These are phyloP conservation scores for Diprion similis DNA, from an alignment of 1,140 invertebrate species.

Conservation along the genomic window DNA sequence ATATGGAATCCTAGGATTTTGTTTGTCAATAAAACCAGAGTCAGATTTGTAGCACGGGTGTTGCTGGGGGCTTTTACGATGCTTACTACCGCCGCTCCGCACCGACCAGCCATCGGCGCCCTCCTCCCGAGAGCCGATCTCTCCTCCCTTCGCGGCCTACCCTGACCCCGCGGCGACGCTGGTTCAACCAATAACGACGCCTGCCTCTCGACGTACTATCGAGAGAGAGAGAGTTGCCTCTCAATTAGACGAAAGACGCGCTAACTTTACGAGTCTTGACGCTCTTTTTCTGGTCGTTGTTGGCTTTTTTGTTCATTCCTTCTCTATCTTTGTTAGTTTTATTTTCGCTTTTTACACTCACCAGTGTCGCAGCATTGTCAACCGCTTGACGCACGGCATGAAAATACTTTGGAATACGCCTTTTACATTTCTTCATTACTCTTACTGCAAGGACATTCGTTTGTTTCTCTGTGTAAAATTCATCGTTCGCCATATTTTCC, in stretches of 20 bases:
- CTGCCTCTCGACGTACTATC: neutral
- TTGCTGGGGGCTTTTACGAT: constrained; percentile 24
- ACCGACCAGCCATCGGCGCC: constrained; percentile 1
- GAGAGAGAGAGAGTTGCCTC: constrained; percentile 6
- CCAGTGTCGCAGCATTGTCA: neutral
- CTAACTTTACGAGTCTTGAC: neutral
- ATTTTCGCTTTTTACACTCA: neutral
- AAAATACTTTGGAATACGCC: neutral
- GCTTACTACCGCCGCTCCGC: constrained; percentile 17
- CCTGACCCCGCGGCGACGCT: neutral
- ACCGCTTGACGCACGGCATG: neutral
- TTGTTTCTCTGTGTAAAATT: neutral
- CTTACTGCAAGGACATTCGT: too few relatives aligned
- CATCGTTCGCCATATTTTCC: neutral
- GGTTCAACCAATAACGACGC: constrained; percentile 8
- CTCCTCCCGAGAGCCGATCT: neutral
- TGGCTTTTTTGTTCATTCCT: neutral
- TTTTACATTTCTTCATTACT: too few relatives aligned
- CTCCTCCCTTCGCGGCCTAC: neutral
- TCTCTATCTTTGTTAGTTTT: neutral
- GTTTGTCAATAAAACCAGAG: constrained; percentile 34
- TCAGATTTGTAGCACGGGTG: constrained; percentile 13
- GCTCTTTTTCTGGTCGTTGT: too few relatives aligned
- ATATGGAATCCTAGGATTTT: constrained; percentile 34
- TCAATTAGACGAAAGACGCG: constrained; percentile 11